Evolutionary conservation across 2,888 invertebrate species (phyloP).

Genomic region (Toxonevra muliebris): DNA sequence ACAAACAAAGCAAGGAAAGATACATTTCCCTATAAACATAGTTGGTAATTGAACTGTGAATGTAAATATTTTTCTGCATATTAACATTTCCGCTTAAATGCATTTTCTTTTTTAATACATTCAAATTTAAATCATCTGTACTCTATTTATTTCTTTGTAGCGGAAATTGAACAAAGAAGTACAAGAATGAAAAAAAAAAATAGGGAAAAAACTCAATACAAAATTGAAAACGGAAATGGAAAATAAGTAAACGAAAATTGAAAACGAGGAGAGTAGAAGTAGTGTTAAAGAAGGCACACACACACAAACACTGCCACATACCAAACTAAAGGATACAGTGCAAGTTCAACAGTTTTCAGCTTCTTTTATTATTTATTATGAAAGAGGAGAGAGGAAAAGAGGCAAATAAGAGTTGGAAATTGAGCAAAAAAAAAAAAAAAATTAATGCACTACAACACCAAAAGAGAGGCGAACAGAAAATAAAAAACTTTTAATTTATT

Average conservation of each 20-base stretch:
- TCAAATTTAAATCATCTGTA: too few species aligned
- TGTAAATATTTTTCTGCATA: too few species aligned
- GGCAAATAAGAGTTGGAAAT: neutral
- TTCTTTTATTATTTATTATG: neutral
- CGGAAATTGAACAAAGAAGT: neutral
- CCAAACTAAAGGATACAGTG: neutral
- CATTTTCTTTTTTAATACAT: too few species aligned
- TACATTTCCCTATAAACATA: too few species aligned
- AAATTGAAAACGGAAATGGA: too few species aligned
- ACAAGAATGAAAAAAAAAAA: neutral
- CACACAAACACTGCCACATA: neutral
- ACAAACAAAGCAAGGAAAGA: too few species aligned
- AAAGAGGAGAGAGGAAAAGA: too few species aligned
- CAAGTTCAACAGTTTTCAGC: neutral
- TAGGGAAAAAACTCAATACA: neutral
- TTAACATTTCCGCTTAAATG: too few species aligned
- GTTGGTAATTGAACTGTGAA: too few species aligned
- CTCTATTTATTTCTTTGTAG: neutral
- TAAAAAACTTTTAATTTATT: slow-evolving; percentile 19
- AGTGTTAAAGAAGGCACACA: too few species aligned
- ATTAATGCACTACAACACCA: neutral
- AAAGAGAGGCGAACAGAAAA: slow-evolving; percentile 10
- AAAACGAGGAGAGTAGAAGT: too few species aligned
- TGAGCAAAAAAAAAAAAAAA: neutral
- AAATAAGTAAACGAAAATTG: too few species aligned